A percentile compares a stretch with the other conserved stretches of the same genome.
Evolutionary conservation across 2,797 vertebrate species (phyloP).

Genomic region (Eulemur mongoz): DNA sequence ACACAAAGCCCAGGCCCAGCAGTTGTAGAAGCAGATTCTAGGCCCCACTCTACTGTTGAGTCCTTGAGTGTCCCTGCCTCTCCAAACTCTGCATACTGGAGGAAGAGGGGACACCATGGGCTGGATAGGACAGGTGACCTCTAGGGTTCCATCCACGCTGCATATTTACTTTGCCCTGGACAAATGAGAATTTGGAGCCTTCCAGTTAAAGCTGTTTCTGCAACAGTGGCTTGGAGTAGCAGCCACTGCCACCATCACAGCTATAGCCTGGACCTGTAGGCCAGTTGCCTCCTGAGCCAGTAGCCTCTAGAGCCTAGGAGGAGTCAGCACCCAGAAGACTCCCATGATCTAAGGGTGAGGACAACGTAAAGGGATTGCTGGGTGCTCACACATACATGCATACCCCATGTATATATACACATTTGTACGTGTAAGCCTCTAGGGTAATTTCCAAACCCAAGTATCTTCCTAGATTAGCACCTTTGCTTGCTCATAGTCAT

Average conservation of each 20-base stretch:
- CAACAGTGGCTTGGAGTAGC: not conserved
- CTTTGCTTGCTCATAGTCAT: not conserved
- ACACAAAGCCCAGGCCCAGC: not conserved
- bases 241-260: not conserved
- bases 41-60: not conserved
- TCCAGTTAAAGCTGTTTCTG: not conserved
- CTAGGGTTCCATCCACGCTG: not conserved
- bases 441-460: not conserved
- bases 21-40: not conserved
- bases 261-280: not conserved
- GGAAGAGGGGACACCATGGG: not conserved
- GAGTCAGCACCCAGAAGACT: not conserved
- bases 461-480: not conserved
- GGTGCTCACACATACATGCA: not conserved
- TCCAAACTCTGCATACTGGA: not conserved
- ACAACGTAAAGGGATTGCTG: not conserved
- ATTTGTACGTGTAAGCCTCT: too few species aligned
- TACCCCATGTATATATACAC: accelerated
- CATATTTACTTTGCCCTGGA: not conserved
- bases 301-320: not conserved
- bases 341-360: not conserved
- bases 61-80: not conserved
- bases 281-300: not conserved
- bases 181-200: not conserved
- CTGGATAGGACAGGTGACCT: not conserved